phyloP scores from a whole-genome alignment of 2,113 vertebrate genomes.

The Cyanoderma ruficeps region DNA sequence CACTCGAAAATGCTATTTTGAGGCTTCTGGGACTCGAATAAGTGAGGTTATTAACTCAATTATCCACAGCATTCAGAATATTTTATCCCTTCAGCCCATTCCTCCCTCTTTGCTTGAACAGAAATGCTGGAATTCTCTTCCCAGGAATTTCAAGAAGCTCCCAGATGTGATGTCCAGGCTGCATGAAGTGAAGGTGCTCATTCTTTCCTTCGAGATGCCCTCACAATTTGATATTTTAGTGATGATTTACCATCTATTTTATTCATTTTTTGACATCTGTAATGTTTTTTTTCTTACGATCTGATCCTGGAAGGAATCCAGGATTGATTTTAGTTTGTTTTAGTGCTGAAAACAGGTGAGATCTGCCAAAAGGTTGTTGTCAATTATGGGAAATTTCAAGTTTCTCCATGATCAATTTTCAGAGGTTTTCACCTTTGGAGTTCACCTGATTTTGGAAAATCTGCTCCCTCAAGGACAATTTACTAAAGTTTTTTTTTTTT shows the following conservation, averaged over 20 bases:
- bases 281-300: background rate
- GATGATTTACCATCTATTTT: background rate
- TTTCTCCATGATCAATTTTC: background rate
- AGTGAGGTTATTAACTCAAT: constrained; percentile 31
- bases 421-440: background rate
- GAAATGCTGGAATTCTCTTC: background rate
- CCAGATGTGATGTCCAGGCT: background rate
- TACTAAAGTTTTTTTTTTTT: background rate
- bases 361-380: background rate
- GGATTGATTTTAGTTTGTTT: background rate
- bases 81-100: background rate
- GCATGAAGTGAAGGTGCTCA: background rate
- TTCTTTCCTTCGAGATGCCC: background rate
- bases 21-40: background rate
- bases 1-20: constrained; percentile 43
- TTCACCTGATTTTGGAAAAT: background rate
- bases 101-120: background rate
- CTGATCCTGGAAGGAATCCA: background rate
- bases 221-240: background rate
- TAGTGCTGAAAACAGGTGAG: background rate
- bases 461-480: background rate
- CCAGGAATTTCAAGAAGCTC: background rate
- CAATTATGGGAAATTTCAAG: background rate
- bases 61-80: background rate
- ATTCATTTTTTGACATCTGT: background rate